Evolutionary conservation across 2,888 invertebrate species (phyloP).

Genomic region (Coelinius sp.): DNA sequence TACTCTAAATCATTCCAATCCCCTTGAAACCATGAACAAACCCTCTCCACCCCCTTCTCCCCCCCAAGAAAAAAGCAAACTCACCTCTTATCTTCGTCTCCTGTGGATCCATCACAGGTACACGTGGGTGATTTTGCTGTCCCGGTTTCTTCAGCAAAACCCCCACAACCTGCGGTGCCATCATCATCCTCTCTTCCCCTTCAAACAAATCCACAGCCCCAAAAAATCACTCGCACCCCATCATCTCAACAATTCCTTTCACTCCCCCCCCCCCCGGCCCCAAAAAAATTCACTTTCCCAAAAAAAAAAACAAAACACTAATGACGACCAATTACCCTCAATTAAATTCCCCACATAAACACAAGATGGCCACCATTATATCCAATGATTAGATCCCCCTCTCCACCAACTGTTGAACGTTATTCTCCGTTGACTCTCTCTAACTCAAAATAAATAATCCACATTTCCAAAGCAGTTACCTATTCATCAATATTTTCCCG

Average conservation of each 20-base stretch:
- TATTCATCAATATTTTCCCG: not conserved
- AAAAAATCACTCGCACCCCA: not conserved
- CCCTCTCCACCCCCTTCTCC: not conserved
- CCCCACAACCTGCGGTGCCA: conserved; percentile 68
- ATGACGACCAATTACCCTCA: not conserved
- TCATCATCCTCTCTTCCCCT: conserved; percentile 57
- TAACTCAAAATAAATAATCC: not conserved
- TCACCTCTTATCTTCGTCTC: conserved; percentile 67
- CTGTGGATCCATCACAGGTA: conserved; percentile 63
- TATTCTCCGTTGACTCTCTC: not conserved
- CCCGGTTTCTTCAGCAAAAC: conserved; percentile 67
- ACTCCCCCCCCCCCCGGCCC: not conserved
- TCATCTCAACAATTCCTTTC: not conserved
- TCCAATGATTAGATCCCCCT: not conserved
- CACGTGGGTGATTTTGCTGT: conserved; percentile 59
- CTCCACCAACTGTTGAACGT: not conserved
- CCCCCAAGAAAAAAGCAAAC: conserved; percentile 8
- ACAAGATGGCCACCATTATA: not conserved
- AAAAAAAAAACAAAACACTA: not conserved
- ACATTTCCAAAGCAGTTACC: not conserved
- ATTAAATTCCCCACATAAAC: not conserved
- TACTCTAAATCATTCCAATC: too few species aligned
- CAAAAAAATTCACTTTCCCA: not conserved
- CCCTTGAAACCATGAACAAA: too few species aligned
- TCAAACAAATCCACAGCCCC: not conserved